Conservation (phyloP, 1,140 invertebrate genomes). For the Samia ricini region DNA sequence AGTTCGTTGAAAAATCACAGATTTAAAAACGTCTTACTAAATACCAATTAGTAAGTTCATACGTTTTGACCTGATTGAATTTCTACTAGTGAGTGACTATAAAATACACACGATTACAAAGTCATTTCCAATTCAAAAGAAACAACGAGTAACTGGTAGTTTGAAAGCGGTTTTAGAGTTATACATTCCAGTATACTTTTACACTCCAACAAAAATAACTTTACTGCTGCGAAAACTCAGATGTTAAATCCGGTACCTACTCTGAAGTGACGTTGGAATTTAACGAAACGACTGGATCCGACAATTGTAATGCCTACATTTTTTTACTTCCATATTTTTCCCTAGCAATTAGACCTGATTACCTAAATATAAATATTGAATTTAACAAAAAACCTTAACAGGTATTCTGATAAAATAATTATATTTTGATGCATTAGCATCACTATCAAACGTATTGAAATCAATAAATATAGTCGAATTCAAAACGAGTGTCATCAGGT, state of each 20-base stretch:
- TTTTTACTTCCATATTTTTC: slow-evolving; percentile 3
- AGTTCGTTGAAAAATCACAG: slow-evolving; percentile 8
- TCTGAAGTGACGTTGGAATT: slow-evolving; percentile 5
- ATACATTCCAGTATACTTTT: slow-evolving; percentile 22
- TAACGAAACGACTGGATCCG: slow-evolving; percentile 11
- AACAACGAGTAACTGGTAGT: slow-evolving; percentile 9
- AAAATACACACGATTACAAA: background rate
- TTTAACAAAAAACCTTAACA: background rate
- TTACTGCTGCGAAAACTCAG: slow-evolving; percentile 20
- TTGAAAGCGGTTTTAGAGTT: slow-evolving; percentile 25
- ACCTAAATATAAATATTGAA: background rate
- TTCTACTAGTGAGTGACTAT: background rate
- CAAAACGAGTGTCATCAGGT: background rate
- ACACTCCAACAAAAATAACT: slow-evolving; percentile 26
- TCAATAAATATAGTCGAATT: background rate
- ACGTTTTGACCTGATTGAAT: background rate
- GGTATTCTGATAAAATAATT: background rate
- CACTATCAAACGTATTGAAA: background rate
- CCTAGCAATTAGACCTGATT: slow-evolving; percentile 14
- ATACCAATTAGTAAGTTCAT: background rate
- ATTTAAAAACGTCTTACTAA: background rate
- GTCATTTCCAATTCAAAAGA: background rate
- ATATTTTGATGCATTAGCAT: no score
- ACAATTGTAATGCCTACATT: slow-evolving; percentile 14
- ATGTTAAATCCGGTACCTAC: background rate